Conservation (phyloP, 2,888 invertebrate species). For the Drosophila mercatorum region DNA sequence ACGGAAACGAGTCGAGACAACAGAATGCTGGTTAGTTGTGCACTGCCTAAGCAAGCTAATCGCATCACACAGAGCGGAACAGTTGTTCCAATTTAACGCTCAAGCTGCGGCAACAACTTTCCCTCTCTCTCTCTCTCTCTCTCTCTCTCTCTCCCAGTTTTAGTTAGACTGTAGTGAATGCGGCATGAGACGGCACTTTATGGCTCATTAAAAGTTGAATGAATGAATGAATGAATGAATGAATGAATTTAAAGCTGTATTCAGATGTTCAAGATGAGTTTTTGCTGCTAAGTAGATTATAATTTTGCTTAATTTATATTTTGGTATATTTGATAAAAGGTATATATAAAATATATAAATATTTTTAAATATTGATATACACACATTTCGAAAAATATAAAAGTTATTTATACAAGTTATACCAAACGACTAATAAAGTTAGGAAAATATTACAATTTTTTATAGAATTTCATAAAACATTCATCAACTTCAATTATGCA, state of each 20-base stretch:
- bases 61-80: slow-evolving; percentile 45
- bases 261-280: not conserved
- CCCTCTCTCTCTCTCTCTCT: too few relatives aligned
- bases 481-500: too few relatives aligned
- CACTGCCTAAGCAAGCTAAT: slow-evolving; percentile 54
- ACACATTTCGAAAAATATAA: too few relatives aligned
- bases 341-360: too few relatives aligned
- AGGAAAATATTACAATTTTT: too few relatives aligned
- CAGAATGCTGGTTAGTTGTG: slow-evolving; percentile 57
- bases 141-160: not conserved
- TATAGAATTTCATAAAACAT: too few relatives aligned
- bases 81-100: slow-evolving; percentile 70
- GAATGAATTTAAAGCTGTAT: not conserved
- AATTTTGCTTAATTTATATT: not conserved
- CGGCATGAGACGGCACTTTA: not conserved
- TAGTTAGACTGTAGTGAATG: not conserved
- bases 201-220: slow-evolving; percentile 1
- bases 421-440: too few relatives aligned
- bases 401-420: too few relatives aligned
- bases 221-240: too few relatives aligned
- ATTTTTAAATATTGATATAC: too few relatives aligned
- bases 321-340: too few relatives aligned
- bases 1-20: slow-evolving; percentile 51
- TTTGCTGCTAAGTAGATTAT: too few relatives aligned
- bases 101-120: slow-evolving; percentile 40